A percentile compares a stretch with the other conserved stretches of the same genome.
Evolutionary conservation across 2,888 invertebrate species (phyloP).

Genomic region (Melieria picta): DNA sequence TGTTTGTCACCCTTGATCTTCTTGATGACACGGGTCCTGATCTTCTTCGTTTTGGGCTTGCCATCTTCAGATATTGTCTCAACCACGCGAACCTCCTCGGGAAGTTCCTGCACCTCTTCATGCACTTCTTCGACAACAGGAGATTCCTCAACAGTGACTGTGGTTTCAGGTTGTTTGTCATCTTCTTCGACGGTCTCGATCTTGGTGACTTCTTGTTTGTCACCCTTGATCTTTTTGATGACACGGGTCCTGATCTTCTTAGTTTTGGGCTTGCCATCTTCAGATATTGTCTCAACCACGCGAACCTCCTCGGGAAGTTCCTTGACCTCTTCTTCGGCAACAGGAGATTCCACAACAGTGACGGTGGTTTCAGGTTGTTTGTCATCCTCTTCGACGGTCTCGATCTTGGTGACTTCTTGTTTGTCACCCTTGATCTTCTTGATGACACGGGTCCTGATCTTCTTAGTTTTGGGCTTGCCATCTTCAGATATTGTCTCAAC

Average conservation of each 20-base stretch:
- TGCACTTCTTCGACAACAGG: conserved; percentile 23
- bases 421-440: conserved; percentile 35
- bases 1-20: conserved; percentile 34
- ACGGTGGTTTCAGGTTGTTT: conserved; percentile 38
- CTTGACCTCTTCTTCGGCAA: conserved; percentile 18
- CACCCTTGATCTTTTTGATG: conserved; percentile 34
- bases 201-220: conserved; percentile 37
- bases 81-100: conserved; percentile 26
- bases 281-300: conserved; percentile 25
- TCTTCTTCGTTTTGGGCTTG: conserved; percentile 32
- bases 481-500: conserved; percentile 35
- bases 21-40: conserved; percentile 34
- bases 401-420: conserved; percentile 38
- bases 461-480: conserved; percentile 34
- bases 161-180: conserved; percentile 37
- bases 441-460: conserved; percentile 33
- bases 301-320: conserved; percentile 35
- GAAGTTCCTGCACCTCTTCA: conserved; percentile 23
- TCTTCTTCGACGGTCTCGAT: conserved; percentile 39
- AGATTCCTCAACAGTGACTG: conserved; percentile 31
- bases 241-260: conserved; percentile 35
- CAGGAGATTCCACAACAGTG: conserved; percentile 28
- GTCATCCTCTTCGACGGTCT: conserved; percentile 38
- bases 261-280: conserved; percentile 35
- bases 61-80: conserved; percentile 33